Evolutionary conservation across 2,888 invertebrate species (phyloP).

Genomic region (Selenia dentaria): DNA sequence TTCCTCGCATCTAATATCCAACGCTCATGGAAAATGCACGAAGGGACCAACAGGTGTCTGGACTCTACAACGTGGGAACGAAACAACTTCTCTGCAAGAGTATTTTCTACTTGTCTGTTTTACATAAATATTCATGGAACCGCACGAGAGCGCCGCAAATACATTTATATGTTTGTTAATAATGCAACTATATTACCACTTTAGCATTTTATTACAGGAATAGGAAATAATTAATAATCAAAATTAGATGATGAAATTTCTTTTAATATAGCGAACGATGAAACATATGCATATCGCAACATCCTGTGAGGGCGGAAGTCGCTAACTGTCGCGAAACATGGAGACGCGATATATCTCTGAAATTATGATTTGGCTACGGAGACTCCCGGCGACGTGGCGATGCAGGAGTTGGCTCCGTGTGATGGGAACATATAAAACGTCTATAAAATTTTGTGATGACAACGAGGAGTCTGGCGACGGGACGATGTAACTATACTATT

Average conservation of each 20-base stretch:
- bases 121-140: conserved; percentile 8
- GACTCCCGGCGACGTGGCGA: neutral
- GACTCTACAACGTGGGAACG: neutral
- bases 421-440: conserved; percentile 2
- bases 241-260: conserved; percentile 16
- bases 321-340: conserved; percentile 18
- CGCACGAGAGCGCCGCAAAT: no score
- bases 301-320: conserved; percentile 25
- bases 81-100: no score
- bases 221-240: conserved; percentile 21
- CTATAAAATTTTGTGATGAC: conserved; percentile 4
- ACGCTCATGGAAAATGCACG: conserved; percentile 11
- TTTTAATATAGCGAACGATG: conserved; percentile 15
- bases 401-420: conserved; percentile 2
- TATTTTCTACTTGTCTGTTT: no score
- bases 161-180: no score
- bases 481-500: conserved; percentile 1
- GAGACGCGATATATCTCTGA: conserved; percentile 16
- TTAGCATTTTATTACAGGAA: conserved; percentile 27
- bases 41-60: conserved; percentile 11
- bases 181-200: conserved; percentile 7
- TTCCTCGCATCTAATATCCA: conserved; percentile 7
- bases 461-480: neutral
- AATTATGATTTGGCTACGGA: neutral
- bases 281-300: conserved; percentile 21